These are phyloP conservation scores for Cosmia pyralina DNA, from an alignment of 2,888 invertebrate species.

Conservation along the genomic window DNA sequence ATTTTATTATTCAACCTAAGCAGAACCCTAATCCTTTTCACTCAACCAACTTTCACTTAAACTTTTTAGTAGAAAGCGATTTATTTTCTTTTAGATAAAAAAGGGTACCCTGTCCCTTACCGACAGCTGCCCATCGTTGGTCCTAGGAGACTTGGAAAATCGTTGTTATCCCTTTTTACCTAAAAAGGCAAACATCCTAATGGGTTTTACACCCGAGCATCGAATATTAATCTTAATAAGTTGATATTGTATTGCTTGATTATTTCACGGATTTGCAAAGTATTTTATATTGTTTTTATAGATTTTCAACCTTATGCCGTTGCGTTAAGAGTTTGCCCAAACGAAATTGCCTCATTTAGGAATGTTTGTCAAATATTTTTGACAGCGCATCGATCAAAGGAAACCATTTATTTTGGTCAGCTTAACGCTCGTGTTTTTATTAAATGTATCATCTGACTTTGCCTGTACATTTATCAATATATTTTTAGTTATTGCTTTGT, in stretches of 20 bases:
- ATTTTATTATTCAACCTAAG: not conserved
- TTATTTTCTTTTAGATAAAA: conserved; percentile 33
- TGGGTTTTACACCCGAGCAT: conserved; percentile 14
- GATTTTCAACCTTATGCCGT: conserved; percentile 22
- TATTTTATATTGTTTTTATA: not conserved
- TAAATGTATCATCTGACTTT: conserved; percentile 31
- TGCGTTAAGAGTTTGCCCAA: not conserved
- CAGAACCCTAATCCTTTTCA: conserved; percentile 15
- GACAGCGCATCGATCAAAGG: conserved; percentile 51
- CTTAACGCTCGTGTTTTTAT: conserved; percentile 32
- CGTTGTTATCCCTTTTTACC: conserved; percentile 16
- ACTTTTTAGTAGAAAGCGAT: conserved; percentile 27
- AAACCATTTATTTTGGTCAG: conserved; percentile 47
- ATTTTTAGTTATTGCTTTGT: conserved; percentile 11
- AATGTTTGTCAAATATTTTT: conserved; percentile 44
- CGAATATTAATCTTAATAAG: conserved; percentile 48
- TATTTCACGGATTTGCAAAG: conserved; percentile 23
- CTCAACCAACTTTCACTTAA: conserved; percentile 13
- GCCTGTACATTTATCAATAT: conserved; percentile 26
- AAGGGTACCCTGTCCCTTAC: conserved; percentile 2
- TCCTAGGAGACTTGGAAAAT: conserved; percentile 31
- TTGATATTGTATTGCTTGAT: conserved; percentile 23
- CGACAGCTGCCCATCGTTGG: conserved; percentile 17
- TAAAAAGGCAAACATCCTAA: conserved; percentile 32
- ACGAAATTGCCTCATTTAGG: not conserved